Conservation (phyloP, 2,888 invertebrate genomes). For the Helicoverpa assulta region DNA sequence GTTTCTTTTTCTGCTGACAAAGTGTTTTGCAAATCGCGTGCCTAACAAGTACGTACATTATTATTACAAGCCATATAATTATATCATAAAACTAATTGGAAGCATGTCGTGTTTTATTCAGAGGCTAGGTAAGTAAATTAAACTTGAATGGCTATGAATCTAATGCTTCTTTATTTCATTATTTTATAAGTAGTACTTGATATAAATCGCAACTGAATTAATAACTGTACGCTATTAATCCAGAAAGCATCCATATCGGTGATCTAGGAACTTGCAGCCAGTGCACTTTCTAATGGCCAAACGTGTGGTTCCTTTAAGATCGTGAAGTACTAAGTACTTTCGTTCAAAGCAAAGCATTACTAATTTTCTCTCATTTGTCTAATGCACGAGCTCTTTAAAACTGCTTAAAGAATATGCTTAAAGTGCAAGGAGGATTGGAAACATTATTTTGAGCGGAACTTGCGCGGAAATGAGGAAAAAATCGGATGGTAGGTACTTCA, state of each 20-base stretch:
- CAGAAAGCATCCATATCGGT: conserved; percentile 19
- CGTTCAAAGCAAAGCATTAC: neutral
- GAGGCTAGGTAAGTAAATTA: conserved; percentile 6
- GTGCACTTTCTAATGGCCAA: conserved; percentile 35
- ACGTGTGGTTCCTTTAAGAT: conserved; percentile 16
- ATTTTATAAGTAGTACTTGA: neutral
- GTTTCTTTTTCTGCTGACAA: conserved; percentile 34
- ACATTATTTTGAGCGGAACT: neutral
- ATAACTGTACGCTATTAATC: conserved; percentile 23
- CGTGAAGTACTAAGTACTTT: conserved; percentile 3
- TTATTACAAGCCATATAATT: conserved; percentile 16
- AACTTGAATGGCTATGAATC: neutral
- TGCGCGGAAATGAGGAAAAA: neutral
- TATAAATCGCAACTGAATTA: conserved; percentile 14
- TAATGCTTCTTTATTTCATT: neutral
- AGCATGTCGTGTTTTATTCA: conserved; percentile 18
- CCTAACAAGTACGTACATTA: conserved; percentile 25
- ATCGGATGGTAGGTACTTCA: neutral
- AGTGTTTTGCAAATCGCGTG: conserved; percentile 46
- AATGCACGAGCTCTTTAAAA: neutral
- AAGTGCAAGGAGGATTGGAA: conserved; percentile 4
- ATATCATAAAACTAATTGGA: conserved; percentile 47
- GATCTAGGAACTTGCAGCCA: conserved; percentile 37
- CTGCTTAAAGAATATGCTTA: conserved; percentile 9
- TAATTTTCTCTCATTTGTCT: conserved; percentile 7